Conservation (phyloP, 2,797 vertebrate genomes). For the Scolopax bukidnonensis region DNA sequence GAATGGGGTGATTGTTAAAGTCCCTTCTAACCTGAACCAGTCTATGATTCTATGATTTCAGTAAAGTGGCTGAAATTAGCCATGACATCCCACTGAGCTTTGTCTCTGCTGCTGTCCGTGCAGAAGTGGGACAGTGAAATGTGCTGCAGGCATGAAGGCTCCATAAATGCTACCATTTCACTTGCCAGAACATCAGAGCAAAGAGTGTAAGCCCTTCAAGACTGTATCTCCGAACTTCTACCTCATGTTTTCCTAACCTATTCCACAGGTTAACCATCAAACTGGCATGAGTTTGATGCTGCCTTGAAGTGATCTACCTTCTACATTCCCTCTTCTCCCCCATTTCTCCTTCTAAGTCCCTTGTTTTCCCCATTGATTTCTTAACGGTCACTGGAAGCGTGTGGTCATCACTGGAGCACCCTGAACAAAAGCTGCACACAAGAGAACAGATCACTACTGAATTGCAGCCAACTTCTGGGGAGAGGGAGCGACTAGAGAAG, state of each 20-base stretch:
- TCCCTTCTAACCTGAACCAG: too few relatives aligned
- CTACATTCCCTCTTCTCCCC: not conserved
- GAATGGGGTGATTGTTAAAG: too few relatives aligned
- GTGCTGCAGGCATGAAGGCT: not conserved
- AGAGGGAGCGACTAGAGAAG: not conserved
- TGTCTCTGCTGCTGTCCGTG: not conserved
- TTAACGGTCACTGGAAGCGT: not conserved
- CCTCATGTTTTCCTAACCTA: not conserved
- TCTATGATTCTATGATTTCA: not conserved
- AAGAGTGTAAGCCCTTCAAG: not conserved
- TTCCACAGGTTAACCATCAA: not conserved
- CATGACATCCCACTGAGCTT: not conserved
- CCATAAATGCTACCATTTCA: not conserved
- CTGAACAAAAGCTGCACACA: not conserved
- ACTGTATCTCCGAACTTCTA: not conserved
- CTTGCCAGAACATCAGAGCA: not conserved
- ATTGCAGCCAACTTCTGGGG: not conserved
- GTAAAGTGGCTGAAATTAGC: not conserved
- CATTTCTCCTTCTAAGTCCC: not conserved
- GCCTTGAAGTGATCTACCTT: not conserved
- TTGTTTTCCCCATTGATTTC: not conserved
- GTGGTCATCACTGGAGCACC: not conserved
- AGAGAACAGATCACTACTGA: accelerated
- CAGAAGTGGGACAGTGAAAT: not conserved
- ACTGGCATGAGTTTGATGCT: not conserved